phyloP scores from a whole-genome alignment of 2,113 vertebrate species.

The Heptranchias perlo region DNA sequence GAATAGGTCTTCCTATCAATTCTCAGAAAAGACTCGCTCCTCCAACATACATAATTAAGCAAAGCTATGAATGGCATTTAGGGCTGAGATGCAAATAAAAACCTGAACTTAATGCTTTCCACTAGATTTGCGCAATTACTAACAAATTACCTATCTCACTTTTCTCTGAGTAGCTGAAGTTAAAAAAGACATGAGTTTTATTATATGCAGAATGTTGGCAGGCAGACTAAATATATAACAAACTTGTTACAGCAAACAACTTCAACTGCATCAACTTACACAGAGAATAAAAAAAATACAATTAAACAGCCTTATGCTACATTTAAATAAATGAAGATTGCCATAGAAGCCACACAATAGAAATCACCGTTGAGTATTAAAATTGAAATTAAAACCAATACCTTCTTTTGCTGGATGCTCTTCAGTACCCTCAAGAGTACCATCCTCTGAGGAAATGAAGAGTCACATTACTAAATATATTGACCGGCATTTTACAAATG shows the following conservation, averaged over 20 bases:
- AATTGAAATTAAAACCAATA: constrained; percentile 9
- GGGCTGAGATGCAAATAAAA: neutral
- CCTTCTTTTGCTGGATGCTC: neutral
- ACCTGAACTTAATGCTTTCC: neutral
- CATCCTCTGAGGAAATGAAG: neutral
- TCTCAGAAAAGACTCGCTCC: neutral
- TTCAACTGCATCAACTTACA: neutral
- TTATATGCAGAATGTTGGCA: neutral
- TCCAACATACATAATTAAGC: neutral
- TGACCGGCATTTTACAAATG: neutral
- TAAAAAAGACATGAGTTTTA: neutral
- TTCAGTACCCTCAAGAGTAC: neutral
- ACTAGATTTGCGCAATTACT: neutral
- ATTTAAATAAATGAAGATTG: neutral
- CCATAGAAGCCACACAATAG: neutral
- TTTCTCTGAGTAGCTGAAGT: neutral
- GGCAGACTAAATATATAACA: neutral
- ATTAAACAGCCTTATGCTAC: neutral
- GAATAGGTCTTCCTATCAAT: neutral
- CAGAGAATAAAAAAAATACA: neutral
- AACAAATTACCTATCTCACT: neutral
- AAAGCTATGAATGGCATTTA: neutral
- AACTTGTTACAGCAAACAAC: neutral
- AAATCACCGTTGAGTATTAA: neutral
- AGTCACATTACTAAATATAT: neutral